phyloP scores from a whole-genome alignment of 2,113 vertebrate species.

The Proterorhinus semilunaris region DNA sequence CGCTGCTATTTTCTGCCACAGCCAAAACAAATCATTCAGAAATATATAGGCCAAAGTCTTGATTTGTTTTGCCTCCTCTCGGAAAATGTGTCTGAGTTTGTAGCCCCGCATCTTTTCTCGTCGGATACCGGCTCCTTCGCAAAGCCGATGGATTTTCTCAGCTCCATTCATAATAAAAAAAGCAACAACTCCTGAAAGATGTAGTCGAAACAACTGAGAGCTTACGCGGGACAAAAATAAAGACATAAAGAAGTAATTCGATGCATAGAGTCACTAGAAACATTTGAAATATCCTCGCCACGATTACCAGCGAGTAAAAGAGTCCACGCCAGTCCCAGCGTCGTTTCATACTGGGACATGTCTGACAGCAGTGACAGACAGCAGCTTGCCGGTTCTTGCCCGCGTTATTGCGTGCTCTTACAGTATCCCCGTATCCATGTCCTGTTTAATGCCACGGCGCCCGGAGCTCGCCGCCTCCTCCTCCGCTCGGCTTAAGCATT shows the following conservation, averaged over 20 bases:
- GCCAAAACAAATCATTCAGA: constrained; percentile 54
- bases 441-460: constrained; percentile 66
- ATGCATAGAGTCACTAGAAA: no score
- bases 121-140: constrained; percentile 33
- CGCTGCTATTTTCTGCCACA: constrained; percentile 50
- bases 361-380: constrained; percentile 69
- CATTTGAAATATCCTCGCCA: no score
- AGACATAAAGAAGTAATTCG: no score
- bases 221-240: no score
- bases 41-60: constrained; percentile 67
- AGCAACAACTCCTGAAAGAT: constrained; percentile 68
- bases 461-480: constrained; percentile 62
- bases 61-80: constrained; percentile 52
- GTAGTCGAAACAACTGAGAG: constrained; percentile 51
- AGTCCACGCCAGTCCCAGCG: not conserved
- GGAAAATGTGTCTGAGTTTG: constrained; percentile 36
- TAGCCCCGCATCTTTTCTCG: constrained; percentile 39
- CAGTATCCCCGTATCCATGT: constrained; percentile 59
- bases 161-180: constrained; percentile 69
- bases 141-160: constrained; percentile 58
- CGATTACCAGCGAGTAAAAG: no score
- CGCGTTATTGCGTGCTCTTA: constrained; percentile 70
- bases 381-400: constrained; percentile 53
- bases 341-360: constrained; percentile 41
- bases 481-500: constrained; percentile 71